Percentiles rank a stretch among this genome's conserved stretches.
Evolutionary conservation across 2,113 vertebrate genomes (phyloP).

Genomic region (Oxyura jamaicensis): DNA sequence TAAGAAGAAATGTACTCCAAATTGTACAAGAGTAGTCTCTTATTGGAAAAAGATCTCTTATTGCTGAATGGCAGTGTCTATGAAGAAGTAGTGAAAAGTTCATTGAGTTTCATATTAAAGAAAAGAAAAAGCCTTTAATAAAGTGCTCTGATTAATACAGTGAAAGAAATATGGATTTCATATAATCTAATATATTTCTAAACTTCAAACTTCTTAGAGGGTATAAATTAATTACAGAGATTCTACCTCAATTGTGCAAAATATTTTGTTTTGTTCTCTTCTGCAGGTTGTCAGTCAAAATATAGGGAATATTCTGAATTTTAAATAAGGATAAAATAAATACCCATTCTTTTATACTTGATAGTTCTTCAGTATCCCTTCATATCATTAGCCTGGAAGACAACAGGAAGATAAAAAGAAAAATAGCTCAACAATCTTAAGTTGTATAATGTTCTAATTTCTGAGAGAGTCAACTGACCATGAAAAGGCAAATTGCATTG

Average conservation of each 20-base stretch:
- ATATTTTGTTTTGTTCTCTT: not conserved
- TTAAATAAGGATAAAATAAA: not conserved
- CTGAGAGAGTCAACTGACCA: not conserved
- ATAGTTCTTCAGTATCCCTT: not conserved
- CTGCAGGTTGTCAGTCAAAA: not conserved
- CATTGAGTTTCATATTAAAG: not conserved
- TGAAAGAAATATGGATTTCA: not conserved
- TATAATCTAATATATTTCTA: not conserved
- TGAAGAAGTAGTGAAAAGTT: not conserved
- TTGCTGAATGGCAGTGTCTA: not conserved
- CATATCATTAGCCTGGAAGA: not conserved
- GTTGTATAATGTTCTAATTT: not conserved
- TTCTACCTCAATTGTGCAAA: not conserved
- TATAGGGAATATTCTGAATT: not conserved
- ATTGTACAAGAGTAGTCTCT: not conserved
- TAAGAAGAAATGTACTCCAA: not conserved
- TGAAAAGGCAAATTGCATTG: not conserved
- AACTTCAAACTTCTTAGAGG: not conserved
- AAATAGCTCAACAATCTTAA: not conserved
- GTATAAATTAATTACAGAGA: not conserved
- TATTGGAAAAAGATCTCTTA: not conserved
- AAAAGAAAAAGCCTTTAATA: not conserved
- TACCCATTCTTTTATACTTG: fast-evolving
- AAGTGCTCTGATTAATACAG: not conserved
- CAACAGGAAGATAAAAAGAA: not conserved